A percentile compares a stretch with the other conserved stretches of the same genome.
Conservation (phyloP, 2,113 vertebrate genomes). For the Cromileptes altivelis region DNA sequence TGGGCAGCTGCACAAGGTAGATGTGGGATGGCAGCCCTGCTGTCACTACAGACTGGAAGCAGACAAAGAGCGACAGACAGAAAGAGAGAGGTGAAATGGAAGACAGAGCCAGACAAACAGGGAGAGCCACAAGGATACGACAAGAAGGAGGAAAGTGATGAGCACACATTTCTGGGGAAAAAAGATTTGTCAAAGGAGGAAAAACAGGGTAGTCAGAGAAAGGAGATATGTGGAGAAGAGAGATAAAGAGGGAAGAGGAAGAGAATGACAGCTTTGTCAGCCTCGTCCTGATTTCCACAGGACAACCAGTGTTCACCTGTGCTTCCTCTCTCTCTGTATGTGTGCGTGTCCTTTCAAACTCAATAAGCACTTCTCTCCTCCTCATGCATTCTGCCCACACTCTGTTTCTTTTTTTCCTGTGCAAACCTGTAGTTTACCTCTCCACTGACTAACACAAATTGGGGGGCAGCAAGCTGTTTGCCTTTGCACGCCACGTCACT, state of each 20-base stretch:
- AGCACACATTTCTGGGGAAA: slow-evolving; percentile 43
- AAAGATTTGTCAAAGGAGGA: slow-evolving; percentile 41
- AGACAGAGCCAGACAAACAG: neutral
- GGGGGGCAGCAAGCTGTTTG: slow-evolving; percentile 25
- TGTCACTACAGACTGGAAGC: slow-evolving; percentile 37
- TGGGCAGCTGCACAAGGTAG: slow-evolving; percentile 50
- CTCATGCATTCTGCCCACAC: slow-evolving; percentile 27
- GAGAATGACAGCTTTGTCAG: slow-evolving; percentile 19
- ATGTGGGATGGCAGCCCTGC: slow-evolving; percentile 49
- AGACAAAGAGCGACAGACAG: neutral
- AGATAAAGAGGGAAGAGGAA: slow-evolving; percentile 6
- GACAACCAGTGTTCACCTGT: slow-evolving; percentile 37
- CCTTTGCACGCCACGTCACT: slow-evolving; percentile 26
- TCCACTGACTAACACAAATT: slow-evolving; percentile 31
- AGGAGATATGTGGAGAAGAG: neutral
- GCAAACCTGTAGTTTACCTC: slow-evolving; percentile 32
- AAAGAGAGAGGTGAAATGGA: neutral
- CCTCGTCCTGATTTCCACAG: slow-evolving; percentile 32
- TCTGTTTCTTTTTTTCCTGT: neutral
- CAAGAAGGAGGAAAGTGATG: slow-evolving; percentile 44
- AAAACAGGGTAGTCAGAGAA: slow-evolving; percentile 25
- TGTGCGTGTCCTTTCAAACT: slow-evolving; percentile 42
- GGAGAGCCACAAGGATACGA: neutral
- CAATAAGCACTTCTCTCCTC: slow-evolving; percentile 18
- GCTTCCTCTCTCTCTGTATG: neutral